Evolutionary conservation across 2,113 vertebrate species (phyloP).

Genomic region (Athene cunicularia): DNA sequence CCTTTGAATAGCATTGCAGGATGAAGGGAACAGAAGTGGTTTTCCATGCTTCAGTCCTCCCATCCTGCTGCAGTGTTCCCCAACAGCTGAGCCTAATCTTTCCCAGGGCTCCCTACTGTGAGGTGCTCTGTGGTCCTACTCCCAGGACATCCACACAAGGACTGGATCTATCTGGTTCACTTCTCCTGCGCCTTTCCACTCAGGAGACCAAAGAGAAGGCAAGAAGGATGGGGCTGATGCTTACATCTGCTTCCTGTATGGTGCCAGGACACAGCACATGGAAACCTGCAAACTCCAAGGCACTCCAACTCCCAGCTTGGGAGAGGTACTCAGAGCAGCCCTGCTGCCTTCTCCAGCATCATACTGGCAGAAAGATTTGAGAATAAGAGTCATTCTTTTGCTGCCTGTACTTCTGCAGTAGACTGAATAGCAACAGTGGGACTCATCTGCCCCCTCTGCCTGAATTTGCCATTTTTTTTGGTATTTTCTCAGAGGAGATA

Average conservation of each 20-base stretch:
- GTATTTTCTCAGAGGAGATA: neutral
- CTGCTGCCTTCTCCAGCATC: neutral
- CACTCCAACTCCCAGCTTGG: neutral
- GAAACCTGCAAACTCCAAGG: neutral
- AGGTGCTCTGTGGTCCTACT: neutral
- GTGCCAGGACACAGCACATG: neutral
- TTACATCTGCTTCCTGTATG: fast-evolving
- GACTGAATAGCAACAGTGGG: neutral
- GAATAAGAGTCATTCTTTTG: neutral
- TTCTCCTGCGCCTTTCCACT: neutral
- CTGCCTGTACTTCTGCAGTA: neutral
- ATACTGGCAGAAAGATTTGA: neutral
- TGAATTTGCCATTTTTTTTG: neutral
- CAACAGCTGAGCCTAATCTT: neutral
- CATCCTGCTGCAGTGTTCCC: neutral
- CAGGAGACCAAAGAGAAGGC: neutral
- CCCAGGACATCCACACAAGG: too few relatives aligned
- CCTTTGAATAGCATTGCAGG: neutral
- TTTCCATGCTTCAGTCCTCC: neutral
- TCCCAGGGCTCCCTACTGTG: neutral
- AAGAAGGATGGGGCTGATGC: neutral
- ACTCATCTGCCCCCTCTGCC: neutral
- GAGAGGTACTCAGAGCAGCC: neutral
- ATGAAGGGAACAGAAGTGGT: neutral
- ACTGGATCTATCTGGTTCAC: neutral